These are phyloP conservation scores for Crenuchus spilurus DNA, from an alignment of 2,797 vertebrate genomes.

Conservation along the genomic window DNA sequence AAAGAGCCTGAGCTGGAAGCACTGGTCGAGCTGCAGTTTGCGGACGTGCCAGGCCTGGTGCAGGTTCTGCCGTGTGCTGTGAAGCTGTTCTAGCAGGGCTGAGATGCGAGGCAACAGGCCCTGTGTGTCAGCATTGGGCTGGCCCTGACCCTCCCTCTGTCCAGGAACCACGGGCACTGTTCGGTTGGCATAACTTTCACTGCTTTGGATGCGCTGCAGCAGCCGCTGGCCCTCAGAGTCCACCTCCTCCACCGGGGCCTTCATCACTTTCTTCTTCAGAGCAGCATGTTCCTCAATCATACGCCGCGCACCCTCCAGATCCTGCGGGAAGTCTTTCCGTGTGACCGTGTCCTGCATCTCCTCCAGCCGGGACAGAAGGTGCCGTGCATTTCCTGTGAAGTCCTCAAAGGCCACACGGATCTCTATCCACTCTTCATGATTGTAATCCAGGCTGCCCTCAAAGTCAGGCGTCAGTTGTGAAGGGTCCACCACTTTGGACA, in stretches of 20 bases:
- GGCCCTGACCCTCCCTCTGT: constrained; percentile 59
- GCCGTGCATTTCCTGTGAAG: constrained; percentile 93
- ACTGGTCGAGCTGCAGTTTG: constrained; percentile 96
- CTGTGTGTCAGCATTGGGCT: constrained; percentile 91
- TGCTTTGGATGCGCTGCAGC: constrained; percentile 95
- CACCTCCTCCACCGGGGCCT: constrained; percentile 96
- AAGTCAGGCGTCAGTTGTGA: constrained; percentile 97
- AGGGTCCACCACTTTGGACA: constrained; percentile 97
- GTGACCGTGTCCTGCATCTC: constrained; percentile 96
- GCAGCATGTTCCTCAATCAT: constrained; percentile 97
- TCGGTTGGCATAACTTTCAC: constrained; percentile 91
- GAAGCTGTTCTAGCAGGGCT: constrained; percentile 93
- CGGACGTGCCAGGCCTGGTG: constrained; percentile 97
- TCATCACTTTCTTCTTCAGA: constrained; percentile 96
- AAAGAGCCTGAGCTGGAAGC: constrained; percentile 96
- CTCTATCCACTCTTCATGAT: constrained; percentile 99
- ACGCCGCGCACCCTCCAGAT: constrained; percentile 91
- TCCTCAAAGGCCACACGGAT: constrained; percentile 97
- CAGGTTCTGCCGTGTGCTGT: constrained; percentile 93
- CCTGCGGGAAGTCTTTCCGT: constrained; percentile 94
- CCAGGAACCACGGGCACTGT: constrained; percentile 78
- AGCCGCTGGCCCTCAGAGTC: constrained; percentile 95
- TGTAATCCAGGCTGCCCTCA: constrained; percentile 97
- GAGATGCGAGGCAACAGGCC: constrained; percentile 92
- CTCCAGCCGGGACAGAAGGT: constrained; percentile 93